phyloP scores from a whole-genome alignment of 2,888 invertebrate species.

The Pheosia gnoma region DNA sequence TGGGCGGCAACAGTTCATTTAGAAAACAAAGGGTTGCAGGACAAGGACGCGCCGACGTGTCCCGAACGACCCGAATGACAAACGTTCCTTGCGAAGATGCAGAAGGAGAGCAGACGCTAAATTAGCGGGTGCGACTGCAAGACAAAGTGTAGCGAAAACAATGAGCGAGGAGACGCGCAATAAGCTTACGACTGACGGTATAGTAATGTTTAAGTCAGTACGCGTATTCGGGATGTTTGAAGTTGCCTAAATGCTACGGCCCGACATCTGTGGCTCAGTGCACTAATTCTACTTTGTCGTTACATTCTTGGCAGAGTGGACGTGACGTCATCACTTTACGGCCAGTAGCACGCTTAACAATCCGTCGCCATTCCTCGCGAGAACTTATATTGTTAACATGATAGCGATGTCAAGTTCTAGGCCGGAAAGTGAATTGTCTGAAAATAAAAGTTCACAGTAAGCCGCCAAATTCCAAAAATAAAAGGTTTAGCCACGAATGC shows the following conservation, averaged over 20 bases:
- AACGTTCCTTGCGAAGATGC: conserved; percentile 37
- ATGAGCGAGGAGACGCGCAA: not conserved
- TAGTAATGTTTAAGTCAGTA: too few species aligned
- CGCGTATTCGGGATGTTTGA: not conserved
- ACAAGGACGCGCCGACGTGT: conserved; percentile 19
- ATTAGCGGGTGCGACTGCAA: conserved; percentile 20
- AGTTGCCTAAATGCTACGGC: not conserved
- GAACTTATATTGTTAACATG: too few species aligned
- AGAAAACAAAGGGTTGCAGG: conserved; percentile 48
- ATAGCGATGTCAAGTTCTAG: too few species aligned
- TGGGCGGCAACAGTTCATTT: conserved; percentile 49
- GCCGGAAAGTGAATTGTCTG: too few species aligned
- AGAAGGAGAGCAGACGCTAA: conserved; percentile 15
- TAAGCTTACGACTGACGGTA: not conserved
- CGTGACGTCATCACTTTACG: too few species aligned
- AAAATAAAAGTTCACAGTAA: not conserved
- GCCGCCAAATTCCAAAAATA: not conserved
- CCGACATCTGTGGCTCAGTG: too few species aligned
- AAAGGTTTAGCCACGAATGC: not conserved
- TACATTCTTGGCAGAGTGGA: too few species aligned
- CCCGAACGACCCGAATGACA: conserved; percentile 38
- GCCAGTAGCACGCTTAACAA: too few species aligned
- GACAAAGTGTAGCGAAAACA: conserved; percentile 15
- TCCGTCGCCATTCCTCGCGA: too few species aligned
- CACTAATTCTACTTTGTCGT: too few species aligned